Evolutionary conservation across 2,113 vertebrate species (phyloP), one percentile per base, ranked within the genome.

Genomic region (Heterotilapia buettikoferi): DNA sequence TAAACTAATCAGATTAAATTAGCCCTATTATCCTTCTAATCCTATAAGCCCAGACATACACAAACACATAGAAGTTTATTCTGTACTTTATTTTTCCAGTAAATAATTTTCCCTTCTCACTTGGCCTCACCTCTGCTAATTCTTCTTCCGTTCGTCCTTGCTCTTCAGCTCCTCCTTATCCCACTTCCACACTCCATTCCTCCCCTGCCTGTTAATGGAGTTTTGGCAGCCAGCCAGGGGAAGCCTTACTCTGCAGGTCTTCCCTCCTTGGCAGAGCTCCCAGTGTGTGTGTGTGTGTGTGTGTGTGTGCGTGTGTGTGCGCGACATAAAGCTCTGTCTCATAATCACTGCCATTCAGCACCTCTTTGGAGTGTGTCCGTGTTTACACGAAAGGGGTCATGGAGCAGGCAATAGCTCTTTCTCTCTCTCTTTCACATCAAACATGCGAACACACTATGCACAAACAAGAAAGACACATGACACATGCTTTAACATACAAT

Each of bases 291-390:
- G 81, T 86, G 84, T 85, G 36, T 87, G 71, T 84, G 80, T 82
- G 80, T 24, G 24, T 24, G 24, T 24, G 24, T 24, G 24, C 3
- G 24, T 24, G 24, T 10, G 36, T 38, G 2, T 38, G 36, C 0
- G 52, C 11, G 54, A 63, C 92, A 90, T 86, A 91, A 87, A 78
- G 38, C 82, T 93, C 84, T 84, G 90, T 86, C 89, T 93, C 95
- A 96, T 96, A 96, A 96, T 96, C 94, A 92, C 87, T 90, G 94
- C 95, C 95, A 95, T 96, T 96, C 96, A 96, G 95, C 93, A 92
- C 94, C 94, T 95, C 86, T 82, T 89, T 90, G 90, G 94, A 95
- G 96, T 95, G 96, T 95, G 95, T 96, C 94, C 89, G 79, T 97
- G 96, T 96, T 96, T 96, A 96, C 93, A 93, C 18, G 95, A 94